Percentiles rank a stretch among this genome's conserved stretches.
These are phyloP conservation scores for Baccha elongata DNA, from an alignment of 2,888 invertebrate genomes.

Conservation along the genomic window DNA sequence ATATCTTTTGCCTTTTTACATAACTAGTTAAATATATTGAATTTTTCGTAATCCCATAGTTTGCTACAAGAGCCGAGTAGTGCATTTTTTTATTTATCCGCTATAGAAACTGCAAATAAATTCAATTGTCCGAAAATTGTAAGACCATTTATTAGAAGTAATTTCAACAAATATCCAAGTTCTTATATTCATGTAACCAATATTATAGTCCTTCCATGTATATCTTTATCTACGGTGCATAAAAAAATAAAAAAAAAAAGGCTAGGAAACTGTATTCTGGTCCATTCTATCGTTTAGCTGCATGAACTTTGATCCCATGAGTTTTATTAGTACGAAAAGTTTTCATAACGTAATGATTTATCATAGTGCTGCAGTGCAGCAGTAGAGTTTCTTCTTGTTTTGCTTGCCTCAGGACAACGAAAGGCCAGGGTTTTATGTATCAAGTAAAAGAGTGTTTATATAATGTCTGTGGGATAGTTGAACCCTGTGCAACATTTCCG, in stretches of 20 bases:
- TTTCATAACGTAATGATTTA: constrained; percentile 73
- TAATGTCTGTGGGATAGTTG: constrained; percentile 48
- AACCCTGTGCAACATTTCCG: constrained; percentile 63
- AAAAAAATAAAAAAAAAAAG: constrained; percentile 30
- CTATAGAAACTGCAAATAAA: constrained; percentile 44
- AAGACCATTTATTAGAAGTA: constrained; percentile 53
- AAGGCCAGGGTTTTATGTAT: constrained; percentile 63
- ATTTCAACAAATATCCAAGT: constrained; percentile 55
- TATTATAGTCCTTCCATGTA: constrained; percentile 19
- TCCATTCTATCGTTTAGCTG: constrained; percentile 67
- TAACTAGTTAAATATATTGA: no score
- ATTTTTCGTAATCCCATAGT: no score
- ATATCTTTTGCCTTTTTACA: no score
- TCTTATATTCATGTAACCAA: constrained; percentile 48
- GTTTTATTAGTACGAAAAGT: constrained; percentile 72
- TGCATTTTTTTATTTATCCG: constrained; percentile 30
- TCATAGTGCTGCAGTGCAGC: constrained; percentile 73
- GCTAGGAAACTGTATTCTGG: constrained; percentile 50
- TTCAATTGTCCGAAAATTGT: constrained; percentile 61
- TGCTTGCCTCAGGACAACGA: constrained; percentile 70
- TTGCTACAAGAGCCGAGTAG: no score
- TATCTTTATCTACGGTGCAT: constrained; percentile 3
- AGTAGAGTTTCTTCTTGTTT: constrained; percentile 68
- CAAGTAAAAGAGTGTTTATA: constrained; percentile 61
- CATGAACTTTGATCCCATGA: constrained; percentile 73